phyloP scores from a whole-genome alignment of 2,113 vertebrate species.

The Dascyllus trimaculatus region DNA sequence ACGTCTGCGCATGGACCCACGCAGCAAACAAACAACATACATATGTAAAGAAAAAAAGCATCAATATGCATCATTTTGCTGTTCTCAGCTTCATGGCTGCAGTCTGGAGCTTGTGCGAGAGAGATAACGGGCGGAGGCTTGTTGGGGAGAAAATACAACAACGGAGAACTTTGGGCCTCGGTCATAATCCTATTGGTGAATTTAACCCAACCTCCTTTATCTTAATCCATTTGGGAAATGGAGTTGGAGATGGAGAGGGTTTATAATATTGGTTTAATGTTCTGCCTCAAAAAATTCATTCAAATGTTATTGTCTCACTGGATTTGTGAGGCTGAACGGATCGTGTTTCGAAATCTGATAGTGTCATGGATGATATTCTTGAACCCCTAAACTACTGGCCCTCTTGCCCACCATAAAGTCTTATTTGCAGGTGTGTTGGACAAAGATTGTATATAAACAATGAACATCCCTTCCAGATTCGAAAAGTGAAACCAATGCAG shows the following conservation, averaged over 20 bases:
- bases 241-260: slow-evolving; percentile 18
- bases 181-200: slow-evolving; percentile 61
- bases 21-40: slow-evolving; percentile 25
- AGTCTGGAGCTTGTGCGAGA: slow-evolving; percentile 53
- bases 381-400: too few species aligned
- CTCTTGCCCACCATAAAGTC: too few species aligned
- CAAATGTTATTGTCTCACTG: background rate
- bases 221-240: slow-evolving; percentile 36
- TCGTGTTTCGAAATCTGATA: too few species aligned
- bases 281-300: background rate
- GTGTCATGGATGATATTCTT: background rate
- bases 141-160: slow-evolving; percentile 46
- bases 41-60: slow-evolving; percentile 40
- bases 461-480: too few species aligned
- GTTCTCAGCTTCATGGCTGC: slow-evolving; percentile 47
- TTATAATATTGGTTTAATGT: slow-evolving; percentile 16
- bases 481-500: too few species aligned
- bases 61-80: slow-evolving; percentile 61
- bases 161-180: slow-evolving; percentile 53
- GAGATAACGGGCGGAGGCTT: slow-evolving; percentile 61
- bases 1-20: slow-evolving; percentile 4
- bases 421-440: too few species aligned
- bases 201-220: slow-evolving; percentile 52
- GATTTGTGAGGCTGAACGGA: too few species aligned
- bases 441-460: too few species aligned